A percentile compares a stretch with the other conserved stretches of the same genome.
Evolutionary conservation across 2,888 invertebrate species (phyloP).

Genomic region (Yponomeuta cagnagella): DNA sequence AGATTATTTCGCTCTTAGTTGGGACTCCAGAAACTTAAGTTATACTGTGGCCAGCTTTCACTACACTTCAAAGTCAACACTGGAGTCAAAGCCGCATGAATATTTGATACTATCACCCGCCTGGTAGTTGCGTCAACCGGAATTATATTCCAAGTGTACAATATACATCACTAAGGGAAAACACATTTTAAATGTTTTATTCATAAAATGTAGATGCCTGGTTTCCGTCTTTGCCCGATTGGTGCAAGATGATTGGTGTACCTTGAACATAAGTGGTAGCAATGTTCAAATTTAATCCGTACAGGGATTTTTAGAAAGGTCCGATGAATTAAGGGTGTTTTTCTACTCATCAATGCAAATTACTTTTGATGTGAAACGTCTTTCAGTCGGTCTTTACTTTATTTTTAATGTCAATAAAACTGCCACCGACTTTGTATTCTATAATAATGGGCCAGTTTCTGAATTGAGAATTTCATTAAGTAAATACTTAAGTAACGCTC

Average conservation of each 20-base stretch:
- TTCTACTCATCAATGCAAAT: too few relatives aligned
- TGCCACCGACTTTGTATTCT: too few relatives aligned
- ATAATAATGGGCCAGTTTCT: too few relatives aligned
- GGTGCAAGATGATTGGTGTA: neutral
- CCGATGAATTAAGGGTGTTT: too few relatives aligned
- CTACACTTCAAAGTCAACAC: constrained; percentile 16
- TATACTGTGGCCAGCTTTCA: constrained; percentile 8
- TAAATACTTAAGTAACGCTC: too few relatives aligned
- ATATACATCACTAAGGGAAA: constrained; percentile 21
- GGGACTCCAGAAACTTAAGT: neutral
- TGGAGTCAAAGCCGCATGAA: constrained; percentile 35
- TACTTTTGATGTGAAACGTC: too few relatives aligned
- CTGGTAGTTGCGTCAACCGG: neutral
- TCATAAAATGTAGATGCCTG: constrained; percentile 1
- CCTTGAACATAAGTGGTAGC: too few relatives aligned
- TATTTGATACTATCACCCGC: constrained; percentile 27
- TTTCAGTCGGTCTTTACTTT: too few relatives aligned
- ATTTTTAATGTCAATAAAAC: too few relatives aligned
- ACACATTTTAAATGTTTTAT: constrained; percentile 6
- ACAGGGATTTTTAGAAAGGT: too few relatives aligned
- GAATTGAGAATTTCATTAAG: too few relatives aligned
- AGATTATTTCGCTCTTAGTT: neutral
- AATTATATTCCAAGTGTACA: constrained; percentile 12
- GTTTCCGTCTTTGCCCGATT: neutral
- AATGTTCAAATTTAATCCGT: too few relatives aligned